Evolutionary conservation across 2,113 vertebrate genomes (phyloP), one percentile per base, ranked within the genome.

Genomic region (Rallus limicola): DNA sequence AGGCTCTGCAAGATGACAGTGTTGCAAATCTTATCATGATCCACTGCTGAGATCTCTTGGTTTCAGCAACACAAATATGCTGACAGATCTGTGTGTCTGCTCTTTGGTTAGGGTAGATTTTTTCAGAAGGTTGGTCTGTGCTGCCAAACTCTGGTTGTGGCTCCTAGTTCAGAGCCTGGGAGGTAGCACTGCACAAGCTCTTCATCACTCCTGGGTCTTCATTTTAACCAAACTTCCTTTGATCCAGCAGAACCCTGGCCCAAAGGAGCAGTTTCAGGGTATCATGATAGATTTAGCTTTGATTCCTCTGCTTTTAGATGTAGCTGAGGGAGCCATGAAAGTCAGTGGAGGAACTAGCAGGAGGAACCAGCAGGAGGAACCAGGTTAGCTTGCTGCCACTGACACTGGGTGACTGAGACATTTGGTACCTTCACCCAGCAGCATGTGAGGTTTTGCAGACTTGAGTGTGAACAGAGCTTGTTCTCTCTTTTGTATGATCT

Each of bases 1-100:
- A 88, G 83, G 86, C 77, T 95, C 82, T 94, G 60, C 86, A 89
- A 65, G 70, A 91, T 87, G 89, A 89, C 93, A 88, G 56, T 58
- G 72, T 78, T 91, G 82, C 92, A 97, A 95, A 93, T 96, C 88
- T 96, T 92, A 84, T 44, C 93, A 19, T 1, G 25, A 84, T 65
- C 64, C 86, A 71, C 64, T 90, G 77, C 70, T 84, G 72, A 84
- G 79, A 65, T 90, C 44, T 0, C 0, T 84, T 13, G 18, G 65
- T 92, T 92, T 93, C 76, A 84, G 83, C 65, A 92, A 53, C 48
- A 68, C 31, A 50, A 11, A 91, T 36, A 18, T 88, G 79, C 90
- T 90, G 80, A 86, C 88, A 69, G 80, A 76, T 64, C 72, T 58
- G 53, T 50, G 26, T 82, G 69, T 78, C 86, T 93, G 60, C 52